phyloP scores from a whole-genome alignment of 2,113 vertebrate genomes.

The Delphinapterus leucas region DNA sequence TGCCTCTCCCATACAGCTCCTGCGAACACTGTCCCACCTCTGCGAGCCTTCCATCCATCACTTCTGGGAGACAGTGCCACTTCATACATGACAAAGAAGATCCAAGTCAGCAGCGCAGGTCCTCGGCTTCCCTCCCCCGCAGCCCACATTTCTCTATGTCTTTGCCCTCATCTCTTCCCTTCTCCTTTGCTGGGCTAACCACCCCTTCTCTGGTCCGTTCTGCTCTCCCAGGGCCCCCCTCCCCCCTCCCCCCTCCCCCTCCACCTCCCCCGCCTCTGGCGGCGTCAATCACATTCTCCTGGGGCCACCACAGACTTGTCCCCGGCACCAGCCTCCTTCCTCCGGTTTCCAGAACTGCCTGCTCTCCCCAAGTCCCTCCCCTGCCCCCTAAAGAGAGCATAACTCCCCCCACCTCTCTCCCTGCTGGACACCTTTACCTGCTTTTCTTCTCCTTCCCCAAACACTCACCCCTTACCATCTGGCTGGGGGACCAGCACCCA shows the following conservation, averaged over 20 bases:
- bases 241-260: too few relatives aligned
- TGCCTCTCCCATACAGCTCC: not conserved
- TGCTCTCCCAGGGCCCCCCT: not conserved
- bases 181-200: not conserved
- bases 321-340: not conserved
- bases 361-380: not conserved
- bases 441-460: not conserved
- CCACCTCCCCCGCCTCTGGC: not conserved
- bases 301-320: not conserved
- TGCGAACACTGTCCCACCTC: not conserved
- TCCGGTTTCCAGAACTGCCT: accelerated
- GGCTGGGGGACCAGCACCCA: not conserved
- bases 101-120: not conserved
- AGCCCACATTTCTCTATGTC: not conserved
- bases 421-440: not conserved
- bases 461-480: not conserved
- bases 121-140: not conserved
- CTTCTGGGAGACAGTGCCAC: not conserved
- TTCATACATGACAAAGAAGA: not conserved
- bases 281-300: not conserved
- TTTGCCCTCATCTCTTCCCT: not conserved
- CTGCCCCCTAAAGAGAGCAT: not conserved
- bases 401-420: not conserved
- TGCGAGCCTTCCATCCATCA: not conserved
- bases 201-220: not conserved